Percentiles rank a stretch among this genome's conserved stretches.
Evolutionary conservation across 2,113 vertebrate species (phyloP).

Genomic region (Leucopternis melanops): DNA sequence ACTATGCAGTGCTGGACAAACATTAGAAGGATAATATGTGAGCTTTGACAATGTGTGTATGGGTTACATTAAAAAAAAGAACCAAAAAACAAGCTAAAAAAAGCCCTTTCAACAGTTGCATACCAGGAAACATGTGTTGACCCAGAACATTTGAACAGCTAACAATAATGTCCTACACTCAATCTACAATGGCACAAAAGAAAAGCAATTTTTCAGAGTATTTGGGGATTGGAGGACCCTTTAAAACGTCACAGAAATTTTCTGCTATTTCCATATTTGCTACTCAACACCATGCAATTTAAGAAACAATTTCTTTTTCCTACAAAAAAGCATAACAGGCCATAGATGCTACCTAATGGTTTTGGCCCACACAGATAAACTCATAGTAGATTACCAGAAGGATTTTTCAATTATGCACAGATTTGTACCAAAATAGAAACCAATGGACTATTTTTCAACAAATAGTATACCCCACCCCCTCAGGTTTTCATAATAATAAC

Average conservation of each 20-base stretch:
- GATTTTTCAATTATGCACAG: background rate
- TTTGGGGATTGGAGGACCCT: background rate
- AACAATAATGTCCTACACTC: background rate
- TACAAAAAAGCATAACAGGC: background rate
- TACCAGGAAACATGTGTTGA: conserved; percentile 54
- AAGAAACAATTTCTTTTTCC: background rate
- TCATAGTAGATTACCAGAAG: background rate
- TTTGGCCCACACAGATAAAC: background rate
- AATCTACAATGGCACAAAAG: background rate
- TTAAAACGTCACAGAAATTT: background rate
- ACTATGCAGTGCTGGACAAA: conserved; percentile 24
- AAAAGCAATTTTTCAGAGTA: background rate
- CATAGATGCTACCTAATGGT: background rate
- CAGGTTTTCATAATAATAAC: background rate
- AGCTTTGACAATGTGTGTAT: conserved; percentile 15
- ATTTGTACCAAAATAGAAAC: background rate
- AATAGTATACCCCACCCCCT: background rate
- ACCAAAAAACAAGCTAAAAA: background rate
- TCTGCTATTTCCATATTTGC: background rate
- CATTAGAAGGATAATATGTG: conserved; percentile 20
- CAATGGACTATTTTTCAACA: background rate
- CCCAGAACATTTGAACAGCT: background rate
- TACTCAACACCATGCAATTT: background rate
- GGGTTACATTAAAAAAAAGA: background rate
- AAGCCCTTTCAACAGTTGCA: background rate